Evolutionary conservation across 2,797 vertebrate genomes (phyloP), one percentile per base, ranked within the genome.

Genomic region (Chrysocyon brachyurus): DNA sequence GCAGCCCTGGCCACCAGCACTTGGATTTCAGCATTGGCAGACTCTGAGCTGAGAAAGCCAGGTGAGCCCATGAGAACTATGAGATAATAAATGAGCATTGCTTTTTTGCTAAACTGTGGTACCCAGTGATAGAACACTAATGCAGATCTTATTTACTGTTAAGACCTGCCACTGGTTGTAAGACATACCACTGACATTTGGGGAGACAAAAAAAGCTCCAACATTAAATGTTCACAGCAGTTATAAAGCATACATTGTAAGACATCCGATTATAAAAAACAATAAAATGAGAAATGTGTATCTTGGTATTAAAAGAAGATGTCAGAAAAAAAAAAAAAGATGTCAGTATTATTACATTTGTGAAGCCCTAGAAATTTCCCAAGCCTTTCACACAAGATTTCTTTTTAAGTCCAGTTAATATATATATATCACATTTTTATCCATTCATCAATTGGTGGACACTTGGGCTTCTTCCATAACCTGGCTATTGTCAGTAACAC

Each of bases 221-320:
- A 12, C 56, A 84, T 64, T 54, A 85, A 78, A 66, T 54, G 16
- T 8, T 63, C 31, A 49, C 63, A 66, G 70, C 26, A 52, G 31
- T 72, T 59, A 46, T 78, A 63, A 70, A 56, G 36, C 16, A 54
- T 22, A 75, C 9, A n/a, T 68, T 87, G n/a, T 19, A 92, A 94
- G 79, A 33, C 40, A 89, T 28, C 36, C 85, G 36, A n/a, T 54
- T 90, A 68, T 17, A 63, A 77, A 91, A 92, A 90, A 59, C 21
- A 85, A 26, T 16, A 61, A 77, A 87, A 61, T 33, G 85, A 86
- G 79, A 84, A 77, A 52, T 31, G 9, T 54, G 5, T 77, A 33
- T 22, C 54, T 72, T 84, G 63, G n/a, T n/a, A n/a, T 70, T 93
- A 36, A 92, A 81, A 61, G 91, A 94, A 84, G 36, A 40, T 40